phyloP scores from a whole-genome alignment of 2,113 vertebrate genomes.

The Spilogale gracilis region DNA sequence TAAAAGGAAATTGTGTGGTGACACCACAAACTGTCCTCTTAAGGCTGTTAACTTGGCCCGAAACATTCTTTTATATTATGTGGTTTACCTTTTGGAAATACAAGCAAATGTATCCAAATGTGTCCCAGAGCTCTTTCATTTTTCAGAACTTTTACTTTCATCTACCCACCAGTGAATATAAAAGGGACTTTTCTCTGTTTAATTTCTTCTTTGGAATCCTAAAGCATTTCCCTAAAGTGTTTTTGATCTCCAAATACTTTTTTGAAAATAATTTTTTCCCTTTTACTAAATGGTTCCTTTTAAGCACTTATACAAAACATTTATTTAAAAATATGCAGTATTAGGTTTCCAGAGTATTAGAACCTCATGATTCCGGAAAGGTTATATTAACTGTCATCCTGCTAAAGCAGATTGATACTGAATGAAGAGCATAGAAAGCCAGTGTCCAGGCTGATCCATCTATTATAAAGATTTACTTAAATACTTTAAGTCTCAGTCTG shows the following conservation, averaged over 20 bases:
- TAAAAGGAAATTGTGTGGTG: constrained; percentile 60
- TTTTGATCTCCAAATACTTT: constrained; percentile 59
- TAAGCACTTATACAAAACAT: constrained; percentile 25
- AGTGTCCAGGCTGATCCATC: background rate
- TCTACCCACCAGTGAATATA: constrained; percentile 10
- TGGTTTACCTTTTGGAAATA: constrained; percentile 68
- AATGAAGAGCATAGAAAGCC: background rate
- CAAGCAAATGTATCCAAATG: constrained; percentile 16
- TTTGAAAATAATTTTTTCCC: background rate
- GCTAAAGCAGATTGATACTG: background rate
- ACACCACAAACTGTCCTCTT: constrained; percentile 56
- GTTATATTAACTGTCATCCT: background rate
- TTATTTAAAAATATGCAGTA: constrained; percentile 43
- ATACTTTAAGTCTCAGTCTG: background rate
- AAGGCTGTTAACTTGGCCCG: constrained; percentile 51
- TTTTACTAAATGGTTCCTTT: constrained; percentile 35
- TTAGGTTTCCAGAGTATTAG: background rate
- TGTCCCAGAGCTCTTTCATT: constrained; percentile 17
- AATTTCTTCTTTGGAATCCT: constrained; percentile 78
- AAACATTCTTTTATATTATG: constrained; percentile 59
- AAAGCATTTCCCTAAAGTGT: constrained; percentile 63
- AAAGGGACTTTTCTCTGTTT: constrained; percentile 71
- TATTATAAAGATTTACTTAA: background rate
- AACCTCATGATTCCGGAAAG: constrained; percentile 29
- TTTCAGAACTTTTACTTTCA: constrained; percentile 74